Conservation (phyloP, 2,888 invertebrate genomes). For the Euzetes globulus region DNA sequence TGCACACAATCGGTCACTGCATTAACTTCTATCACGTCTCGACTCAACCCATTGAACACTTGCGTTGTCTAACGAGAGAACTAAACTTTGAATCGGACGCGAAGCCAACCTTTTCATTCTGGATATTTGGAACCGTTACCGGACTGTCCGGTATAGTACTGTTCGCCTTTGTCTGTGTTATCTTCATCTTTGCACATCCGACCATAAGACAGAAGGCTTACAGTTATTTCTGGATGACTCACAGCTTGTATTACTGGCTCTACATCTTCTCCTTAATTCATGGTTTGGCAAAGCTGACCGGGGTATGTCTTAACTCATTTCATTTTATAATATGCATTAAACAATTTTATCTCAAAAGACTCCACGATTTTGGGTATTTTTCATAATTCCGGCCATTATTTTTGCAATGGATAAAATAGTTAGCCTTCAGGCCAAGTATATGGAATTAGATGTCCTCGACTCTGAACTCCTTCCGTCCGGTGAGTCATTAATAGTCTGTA, state of each 20-base stretch:
- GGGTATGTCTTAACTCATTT: constrained; percentile 52
- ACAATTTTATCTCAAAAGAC: constrained; percentile 43
- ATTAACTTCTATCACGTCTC: constrained; percentile 97
- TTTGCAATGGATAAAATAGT: constrained; percentile 88
- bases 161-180: constrained; percentile 84
- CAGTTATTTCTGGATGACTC: constrained; percentile 90
- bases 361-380: constrained; percentile 88
- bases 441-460: constrained; percentile 84
- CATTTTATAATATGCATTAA: background rate
- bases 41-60: constrained; percentile 84
- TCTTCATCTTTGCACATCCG: constrained; percentile 94
- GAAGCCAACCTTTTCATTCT: constrained; percentile 84
- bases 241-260: constrained; percentile 75
- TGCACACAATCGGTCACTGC: constrained; percentile 88
- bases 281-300: constrained; percentile 81
- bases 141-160: constrained; percentile 78
- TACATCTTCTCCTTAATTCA: constrained; percentile 81
- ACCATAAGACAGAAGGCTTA: constrained; percentile 84
- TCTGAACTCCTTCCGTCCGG: constrained; percentile 81
- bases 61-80: constrained; percentile 84
- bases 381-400: constrained; percentile 79
- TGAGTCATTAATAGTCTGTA: constrained; percentile 40
- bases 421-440: constrained; percentile 77
- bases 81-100: constrained; percentile 83
- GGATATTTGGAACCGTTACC: constrained; percentile 90